A percentile compares a stretch with the other conserved stretches of the same genome.
Conservation (phyloP, 2,888 invertebrate species). For the Eulithis prunata region DNA sequence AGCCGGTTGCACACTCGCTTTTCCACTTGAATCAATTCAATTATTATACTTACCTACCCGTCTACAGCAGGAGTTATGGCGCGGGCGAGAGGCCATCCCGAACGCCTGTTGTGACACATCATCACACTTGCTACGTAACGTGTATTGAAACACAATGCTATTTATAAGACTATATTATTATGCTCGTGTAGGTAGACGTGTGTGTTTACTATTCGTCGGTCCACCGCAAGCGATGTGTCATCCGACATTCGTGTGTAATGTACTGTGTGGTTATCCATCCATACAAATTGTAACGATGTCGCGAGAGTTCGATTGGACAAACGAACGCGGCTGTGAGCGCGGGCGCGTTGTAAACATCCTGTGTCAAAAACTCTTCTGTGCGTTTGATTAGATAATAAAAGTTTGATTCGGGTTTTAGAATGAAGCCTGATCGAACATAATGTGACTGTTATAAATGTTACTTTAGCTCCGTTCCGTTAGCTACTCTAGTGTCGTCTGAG, state of each 20-base stretch:
- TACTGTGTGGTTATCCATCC: conserved; percentile 65
- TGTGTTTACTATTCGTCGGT: conserved; percentile 79
- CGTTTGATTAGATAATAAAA: conserved; percentile 17
- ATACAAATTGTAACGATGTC: conserved; percentile 64
- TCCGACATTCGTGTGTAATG: conserved; percentile 67
- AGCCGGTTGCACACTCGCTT: conserved; percentile 60
- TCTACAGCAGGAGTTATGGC: conserved; percentile 59
- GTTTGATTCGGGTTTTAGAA: too few species aligned
- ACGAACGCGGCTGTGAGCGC: conserved; percentile 32
- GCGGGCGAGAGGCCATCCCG: conserved; percentile 49
- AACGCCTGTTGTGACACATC: conserved; percentile 70
- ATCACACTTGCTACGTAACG: conserved; percentile 71
- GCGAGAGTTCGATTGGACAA: conserved; percentile 39
- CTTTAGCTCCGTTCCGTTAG: too few species aligned
- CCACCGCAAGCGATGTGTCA: conserved; percentile 79
- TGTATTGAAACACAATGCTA: conserved; percentile 75
- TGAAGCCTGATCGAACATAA: too few species aligned
- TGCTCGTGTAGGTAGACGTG: conserved; percentile 49
- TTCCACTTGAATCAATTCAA: conserved; percentile 59
- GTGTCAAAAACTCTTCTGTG: conserved; percentile 44
- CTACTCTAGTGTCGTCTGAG: too few species aligned
- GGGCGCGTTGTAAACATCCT: conserved; percentile 2
- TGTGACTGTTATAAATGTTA: too few species aligned
- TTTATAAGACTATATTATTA: conserved; percentile 73
- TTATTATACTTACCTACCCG: conserved; percentile 59